Conservation (phyloP, 1,140 invertebrate species). For the Portunus trituberculatus region DNA sequence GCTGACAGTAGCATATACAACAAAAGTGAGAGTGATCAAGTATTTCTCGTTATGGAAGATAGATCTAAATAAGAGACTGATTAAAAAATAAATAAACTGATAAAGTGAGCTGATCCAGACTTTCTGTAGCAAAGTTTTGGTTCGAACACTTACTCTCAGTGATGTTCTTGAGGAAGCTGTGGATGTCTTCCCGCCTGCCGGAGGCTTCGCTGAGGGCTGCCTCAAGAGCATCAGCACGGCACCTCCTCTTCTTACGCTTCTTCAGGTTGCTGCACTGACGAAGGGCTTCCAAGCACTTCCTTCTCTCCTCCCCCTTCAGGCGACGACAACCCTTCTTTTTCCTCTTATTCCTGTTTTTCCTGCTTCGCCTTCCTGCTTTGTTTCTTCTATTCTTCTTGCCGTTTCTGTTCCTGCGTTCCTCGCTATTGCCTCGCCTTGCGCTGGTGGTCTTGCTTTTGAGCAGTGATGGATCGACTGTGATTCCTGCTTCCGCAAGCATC, state of each 20-base stretch:
- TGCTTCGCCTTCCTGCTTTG: neutral
- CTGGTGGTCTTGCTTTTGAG: neutral
- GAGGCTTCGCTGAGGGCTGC: neutral
- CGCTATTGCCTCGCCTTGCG: neutral
- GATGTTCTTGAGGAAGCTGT: conserved; percentile 40
- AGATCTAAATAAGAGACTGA: too few relatives aligned
- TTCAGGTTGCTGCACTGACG: conserved; percentile 1
- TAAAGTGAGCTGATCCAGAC: too few relatives aligned
- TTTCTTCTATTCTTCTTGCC: neutral
- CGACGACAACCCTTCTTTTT: conserved; percentile 32
- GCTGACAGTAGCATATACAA: too few relatives aligned
- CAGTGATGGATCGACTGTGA: neutral
- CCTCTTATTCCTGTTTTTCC: neutral
- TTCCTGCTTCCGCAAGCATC: neutral
- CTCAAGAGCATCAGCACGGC: neutral
- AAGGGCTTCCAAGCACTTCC: neutral
- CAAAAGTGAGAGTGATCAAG: too few relatives aligned
- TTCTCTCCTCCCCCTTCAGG: conserved; percentile 14
- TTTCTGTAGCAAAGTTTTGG: too few relatives aligned
- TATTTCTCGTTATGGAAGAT: too few relatives aligned
- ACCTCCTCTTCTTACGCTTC: conserved; percentile 12
- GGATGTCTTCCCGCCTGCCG: neutral
- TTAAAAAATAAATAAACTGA: too few relatives aligned
- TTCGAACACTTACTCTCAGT: conserved; percentile 30
- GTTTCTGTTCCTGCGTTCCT: neutral